A percentile compares a stretch with the other conserved stretches of the same genome.
These are phyloP conservation scores for Oryzias melastigma DNA, from an alignment of 2,113 vertebrate species.

Conservation along the genomic window DNA sequence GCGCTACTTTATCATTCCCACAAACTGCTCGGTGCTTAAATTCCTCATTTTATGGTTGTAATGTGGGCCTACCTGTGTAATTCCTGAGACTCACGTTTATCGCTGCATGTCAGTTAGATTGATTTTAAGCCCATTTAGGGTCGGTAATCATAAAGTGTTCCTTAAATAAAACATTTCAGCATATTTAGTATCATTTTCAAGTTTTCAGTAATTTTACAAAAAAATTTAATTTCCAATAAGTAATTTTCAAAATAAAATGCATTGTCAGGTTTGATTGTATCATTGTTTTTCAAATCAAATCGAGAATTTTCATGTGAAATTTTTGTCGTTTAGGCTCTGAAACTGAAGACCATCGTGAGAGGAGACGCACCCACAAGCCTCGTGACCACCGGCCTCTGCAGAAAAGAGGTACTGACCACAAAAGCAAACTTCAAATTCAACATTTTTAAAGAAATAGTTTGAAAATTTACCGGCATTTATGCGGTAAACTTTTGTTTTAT, in stretches of 20 bases:
- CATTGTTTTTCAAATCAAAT: no score
- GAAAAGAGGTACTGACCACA: slow-evolving; percentile 86
- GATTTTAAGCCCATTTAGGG: no score
- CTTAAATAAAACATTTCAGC: no score
- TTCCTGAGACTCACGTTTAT: no score
- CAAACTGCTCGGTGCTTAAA: not conserved
- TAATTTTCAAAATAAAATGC: no score
- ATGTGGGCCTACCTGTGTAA: not conserved
- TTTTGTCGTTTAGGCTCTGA: slow-evolving; percentile 83
- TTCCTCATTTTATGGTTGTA: not conserved
- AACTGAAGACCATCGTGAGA: slow-evolving; percentile 94
- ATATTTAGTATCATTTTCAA: no score
- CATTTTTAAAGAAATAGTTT: no score
- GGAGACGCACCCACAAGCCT: slow-evolving; percentile 89
- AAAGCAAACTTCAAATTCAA: not conserved
- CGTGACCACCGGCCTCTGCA: slow-evolving; percentile 87
- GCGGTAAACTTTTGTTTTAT: no score
- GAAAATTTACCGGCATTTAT: no score
- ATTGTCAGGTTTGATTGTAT: not conserved
- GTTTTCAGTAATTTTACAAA: no score
- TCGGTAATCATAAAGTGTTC: no score
- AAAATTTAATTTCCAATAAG: no score
- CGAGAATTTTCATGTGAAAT: not conserved
- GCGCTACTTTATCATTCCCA: slow-evolving; percentile 14
- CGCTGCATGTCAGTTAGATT: not conserved